Base-by-base conservation (phyloP, 2,888 invertebrate genomes). In the Erynnis tages region DNA sequence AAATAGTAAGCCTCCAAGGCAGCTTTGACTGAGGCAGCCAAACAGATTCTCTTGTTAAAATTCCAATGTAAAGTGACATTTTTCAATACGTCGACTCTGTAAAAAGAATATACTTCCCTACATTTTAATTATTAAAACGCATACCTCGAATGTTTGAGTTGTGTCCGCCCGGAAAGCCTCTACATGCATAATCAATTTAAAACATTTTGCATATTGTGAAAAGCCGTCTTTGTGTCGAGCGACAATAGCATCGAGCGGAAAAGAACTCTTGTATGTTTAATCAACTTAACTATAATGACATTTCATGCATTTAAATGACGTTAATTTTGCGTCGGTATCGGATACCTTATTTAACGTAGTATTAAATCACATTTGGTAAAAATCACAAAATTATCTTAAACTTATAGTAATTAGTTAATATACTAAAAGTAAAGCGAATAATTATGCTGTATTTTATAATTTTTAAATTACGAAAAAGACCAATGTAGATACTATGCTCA, bases 1-100 rank as follows among this genome's bases (percentile, higher is more conserved):
- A 62, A 63, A 60, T 58, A 59, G 63, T 64, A 58, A 49, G 54
- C 58, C 58, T 63, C 52, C 54, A 49, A 54, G 54, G 50, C 23
- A 4, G 2, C 60, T 64, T 61, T 60, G 60, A 54, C 41, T 58
- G 55, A 54, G 16, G 16, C 30, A 23, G 37, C 17, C 38, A 16
- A 21, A 29, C 19, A 14, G 17, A 25, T 27, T 44, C 53, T 25
- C 23, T 30, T 37, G 45, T 53, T 52, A 37, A 49, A 34, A 49
- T 55, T 53, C 29, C 41, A 27, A 52, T 34, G 41, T 35, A 34
- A 54, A 43, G 17, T 52, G 47, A 19, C 38, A 38, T 53, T 45
- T 37, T 45, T 53, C 45, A 53, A 59, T 62, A 63, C 61, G 63
- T 66, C 71, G 67, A 34, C 4, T 27, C n/a, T 29, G 11, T 44